phyloP scores from a whole-genome alignment of 2,797 vertebrate species.

The Mus caroli region DNA sequence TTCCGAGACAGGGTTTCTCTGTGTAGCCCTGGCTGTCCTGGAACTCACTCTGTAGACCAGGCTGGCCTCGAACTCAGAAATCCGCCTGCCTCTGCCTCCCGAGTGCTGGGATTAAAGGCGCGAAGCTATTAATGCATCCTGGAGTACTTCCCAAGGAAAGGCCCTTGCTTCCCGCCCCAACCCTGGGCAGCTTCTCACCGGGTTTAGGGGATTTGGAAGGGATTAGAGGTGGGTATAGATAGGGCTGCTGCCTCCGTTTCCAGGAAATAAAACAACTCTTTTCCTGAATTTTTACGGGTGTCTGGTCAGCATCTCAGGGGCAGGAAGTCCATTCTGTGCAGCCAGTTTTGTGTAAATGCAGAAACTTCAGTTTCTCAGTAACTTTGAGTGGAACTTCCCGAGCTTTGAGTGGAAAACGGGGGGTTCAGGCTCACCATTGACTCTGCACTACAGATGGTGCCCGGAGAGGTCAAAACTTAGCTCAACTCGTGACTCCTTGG shows the following conservation, averaged over 20 bases:
- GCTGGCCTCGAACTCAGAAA: no score
- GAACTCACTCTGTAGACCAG: no score
- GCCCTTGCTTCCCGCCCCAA: constrained; percentile 75
- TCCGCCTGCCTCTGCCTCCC: no score
- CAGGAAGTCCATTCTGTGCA: background rate
- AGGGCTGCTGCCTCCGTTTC: constrained; percentile 81
- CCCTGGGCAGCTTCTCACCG: constrained; percentile 75
- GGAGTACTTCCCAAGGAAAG: constrained; percentile 66
- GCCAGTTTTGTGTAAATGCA: background rate
- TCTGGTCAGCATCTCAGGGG: constrained; percentile 43
- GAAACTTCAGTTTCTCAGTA: background rate
- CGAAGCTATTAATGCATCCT: constrained; percentile 81
- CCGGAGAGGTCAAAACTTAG: constrained; percentile 42
- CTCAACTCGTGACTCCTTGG: constrained; percentile 35
- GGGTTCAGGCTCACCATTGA: background rate
- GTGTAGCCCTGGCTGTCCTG: no score
- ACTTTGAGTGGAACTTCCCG: background rate
- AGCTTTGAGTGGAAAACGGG: background rate
- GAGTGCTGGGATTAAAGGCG: no score
- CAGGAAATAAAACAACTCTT: constrained; percentile 85
- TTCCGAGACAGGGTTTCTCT: no score
- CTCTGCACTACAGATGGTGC: background rate
- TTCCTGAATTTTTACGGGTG: constrained; percentile 60
- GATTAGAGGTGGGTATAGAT: constrained; percentile 79
- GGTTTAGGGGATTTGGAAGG: constrained; percentile 84